phyloP scores from a whole-genome alignment of 2,113 vertebrate genomes.

The Antigone vipio region DNA sequence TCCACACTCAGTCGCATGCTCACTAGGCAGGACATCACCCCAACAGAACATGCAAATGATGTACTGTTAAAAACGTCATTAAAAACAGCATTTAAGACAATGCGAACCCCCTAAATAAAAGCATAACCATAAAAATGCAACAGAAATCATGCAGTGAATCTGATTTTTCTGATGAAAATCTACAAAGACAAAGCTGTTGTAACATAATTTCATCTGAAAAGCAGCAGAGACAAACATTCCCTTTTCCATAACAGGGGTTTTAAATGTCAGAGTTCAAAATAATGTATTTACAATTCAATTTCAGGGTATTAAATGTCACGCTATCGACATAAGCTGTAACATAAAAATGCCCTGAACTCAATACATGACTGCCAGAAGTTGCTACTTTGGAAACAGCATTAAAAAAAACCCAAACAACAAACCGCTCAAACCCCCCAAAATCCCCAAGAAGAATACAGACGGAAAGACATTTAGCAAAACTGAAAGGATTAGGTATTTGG shows the following conservation, averaged over 20 bases:
- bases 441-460: background rate
- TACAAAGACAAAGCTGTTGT: background rate
- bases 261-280: slow-evolving; percentile 10
- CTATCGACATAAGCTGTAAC: background rate
- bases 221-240: background rate
- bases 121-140: background rate
- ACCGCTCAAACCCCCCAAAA: background rate
- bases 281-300: background rate
- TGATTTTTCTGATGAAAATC: background rate
- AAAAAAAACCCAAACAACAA: background rate
- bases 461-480: background rate
- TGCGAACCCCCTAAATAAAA: background rate
- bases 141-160: background rate
- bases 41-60: background rate
- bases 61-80: background rate
- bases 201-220: slow-evolving; percentile 1
- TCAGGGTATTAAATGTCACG: slow-evolving; percentile 13
- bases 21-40: background rate
- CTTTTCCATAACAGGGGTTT: background rate
- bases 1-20: background rate
- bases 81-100: background rate
- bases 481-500: background rate
- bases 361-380: background rate
- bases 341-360: background rate
- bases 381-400: background rate